Evolutionary conservation across 1,140 invertebrate genomes (phyloP), one percentile per base, ranked within the genome.

Genomic region (Ladona fulva): DNA sequence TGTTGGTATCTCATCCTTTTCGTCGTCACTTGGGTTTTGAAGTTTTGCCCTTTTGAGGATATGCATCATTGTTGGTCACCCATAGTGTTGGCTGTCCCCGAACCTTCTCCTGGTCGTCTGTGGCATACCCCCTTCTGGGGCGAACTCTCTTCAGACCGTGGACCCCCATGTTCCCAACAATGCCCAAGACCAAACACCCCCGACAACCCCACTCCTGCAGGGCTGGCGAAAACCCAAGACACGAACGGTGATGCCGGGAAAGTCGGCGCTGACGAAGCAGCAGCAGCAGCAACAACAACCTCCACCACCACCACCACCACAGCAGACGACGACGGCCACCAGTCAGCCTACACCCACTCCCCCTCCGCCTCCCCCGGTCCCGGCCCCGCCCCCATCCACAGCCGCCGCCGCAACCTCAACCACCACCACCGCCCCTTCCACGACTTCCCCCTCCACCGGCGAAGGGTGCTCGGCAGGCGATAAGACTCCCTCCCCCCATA

Each of bases 151-250:
- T 66, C 52, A 66, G 52, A 66, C 52, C 52, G 52, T 66, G 52
- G 52, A 66, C 52, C 52, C 52, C 52, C 52, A 66, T 66, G 52
- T 66, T 66, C 52, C 52, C 52, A 66, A 66, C 52, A 66, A 66
- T 66, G 52, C 52, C 29, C 29, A 25, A 75, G 24, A 25, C 74
- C 74, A 75, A 25, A 75, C 74, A 25, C 74, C 74, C 24, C 52
- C 52, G 52, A 66, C 52, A 66, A 66, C 52, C 52, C 52, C 85
- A 83, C 81, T 74, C 44, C 44, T 37, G 66, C 86, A 92, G 91
- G 90, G 90, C 81, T 92, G 91, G 91, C 90, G 91, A 86, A 92
- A 92, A 87, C 90, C 90, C 82, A 92, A 92, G 85, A 90, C 90
- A 81, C 88, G 90, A 84, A 91, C 90, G 83, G 89, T 91, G 85